Conservation (phyloP, 2,797 vertebrate species). For the Botia kubotai region DNA sequence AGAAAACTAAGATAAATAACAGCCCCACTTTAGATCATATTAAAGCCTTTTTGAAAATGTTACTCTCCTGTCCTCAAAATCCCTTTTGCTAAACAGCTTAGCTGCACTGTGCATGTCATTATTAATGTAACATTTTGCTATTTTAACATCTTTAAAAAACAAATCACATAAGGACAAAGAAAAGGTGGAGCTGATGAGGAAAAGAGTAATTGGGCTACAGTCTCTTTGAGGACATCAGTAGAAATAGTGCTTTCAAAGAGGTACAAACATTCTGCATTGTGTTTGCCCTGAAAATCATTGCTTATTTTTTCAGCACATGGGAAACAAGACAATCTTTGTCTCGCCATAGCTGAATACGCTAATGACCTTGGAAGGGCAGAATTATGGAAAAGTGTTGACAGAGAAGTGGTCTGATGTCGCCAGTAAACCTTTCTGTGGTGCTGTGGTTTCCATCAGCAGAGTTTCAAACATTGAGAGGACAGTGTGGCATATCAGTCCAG, state of each 20-base stretch:
- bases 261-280: conserved; percentile 11
- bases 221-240: conserved; percentile 31
- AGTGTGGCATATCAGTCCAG: not conserved
- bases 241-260: conserved; percentile 11
- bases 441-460: conserved; percentile 14
- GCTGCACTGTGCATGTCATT: conserved; percentile 42
- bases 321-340: not conserved
- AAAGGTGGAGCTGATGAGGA: not conserved
- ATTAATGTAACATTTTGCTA: conserved; percentile 40
- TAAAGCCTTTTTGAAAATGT: conserved; percentile 44
- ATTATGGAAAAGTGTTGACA: conserved; percentile 11
- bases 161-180: not conserved
- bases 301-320: conserved; percentile 10
- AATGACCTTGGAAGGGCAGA: conserved; percentile 32
- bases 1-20: conserved; percentile 10
- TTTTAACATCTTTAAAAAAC: not conserved
- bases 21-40: conserved; percentile 28
- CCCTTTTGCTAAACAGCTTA: conserved; percentile 40
- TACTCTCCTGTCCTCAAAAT: conserved; percentile 22
- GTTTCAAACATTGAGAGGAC: conserved; percentile 25
- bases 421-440: conserved; percentile 39
- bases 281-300: conserved; percentile 21
- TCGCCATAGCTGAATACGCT: conserved; percentile 7
- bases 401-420: conserved; percentile 27
- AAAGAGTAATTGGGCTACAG: conserved; percentile 17